A percentile compares a stretch with the other conserved stretches of the same genome.
These are phyloP conservation scores for Parauchenoglanis ngamensis DNA, from an alignment of 2,797 vertebrate genomes.

Conservation along the genomic window DNA sequence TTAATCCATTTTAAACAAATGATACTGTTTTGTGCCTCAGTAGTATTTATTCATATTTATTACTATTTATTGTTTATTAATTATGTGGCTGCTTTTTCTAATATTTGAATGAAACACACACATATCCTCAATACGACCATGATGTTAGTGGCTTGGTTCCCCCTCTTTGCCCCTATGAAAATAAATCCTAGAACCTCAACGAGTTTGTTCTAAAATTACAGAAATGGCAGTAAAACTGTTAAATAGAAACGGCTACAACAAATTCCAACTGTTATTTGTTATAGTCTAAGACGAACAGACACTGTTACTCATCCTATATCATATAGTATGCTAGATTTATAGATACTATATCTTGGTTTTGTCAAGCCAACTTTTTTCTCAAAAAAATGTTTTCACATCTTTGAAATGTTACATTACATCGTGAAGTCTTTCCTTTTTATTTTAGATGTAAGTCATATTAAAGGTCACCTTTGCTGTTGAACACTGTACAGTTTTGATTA, in stretches of 20 bases:
- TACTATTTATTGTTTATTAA: conserved; percentile 17
- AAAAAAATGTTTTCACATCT: conserved; percentile 52
- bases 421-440: conserved; percentile 10
- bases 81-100: background rate
- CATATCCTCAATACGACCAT: background rate
- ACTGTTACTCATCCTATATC: background rate
- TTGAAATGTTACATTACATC: conserved; percentile 48
- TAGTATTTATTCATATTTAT: conserved; percentile 28
- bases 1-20: background rate
- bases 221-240: background rate
- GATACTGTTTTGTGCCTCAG: background rate
- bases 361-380: conserved; percentile 50
- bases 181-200: background rate
- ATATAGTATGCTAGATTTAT: background rate
- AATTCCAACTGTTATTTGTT: background rate
- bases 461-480: conserved; percentile 56
- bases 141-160: background rate
- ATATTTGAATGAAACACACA: background rate
- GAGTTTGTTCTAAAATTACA: background rate
- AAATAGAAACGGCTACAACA: background rate
- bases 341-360: conserved; percentile 8
- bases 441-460: conserved; percentile 41
- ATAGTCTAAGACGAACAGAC: background rate
- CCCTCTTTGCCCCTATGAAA: background rate
- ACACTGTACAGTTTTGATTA: conserved; percentile 55